These are phyloP conservation scores for Octopus bimaculoides DNA, from an alignment of 1,140 invertebrate genomes.

Conservation along the genomic window DNA sequence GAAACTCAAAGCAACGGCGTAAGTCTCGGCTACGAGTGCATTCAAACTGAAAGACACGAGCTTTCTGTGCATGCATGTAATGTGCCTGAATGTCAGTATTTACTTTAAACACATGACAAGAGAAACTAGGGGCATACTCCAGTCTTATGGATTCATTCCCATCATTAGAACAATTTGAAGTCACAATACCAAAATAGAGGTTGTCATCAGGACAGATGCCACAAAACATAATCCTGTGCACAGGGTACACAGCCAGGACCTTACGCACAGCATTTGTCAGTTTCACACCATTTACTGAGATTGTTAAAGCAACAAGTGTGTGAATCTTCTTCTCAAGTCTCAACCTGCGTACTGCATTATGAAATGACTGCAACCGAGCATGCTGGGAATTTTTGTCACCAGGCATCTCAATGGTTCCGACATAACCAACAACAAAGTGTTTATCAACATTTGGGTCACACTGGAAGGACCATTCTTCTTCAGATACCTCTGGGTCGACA, in stretches of 20 bases:
- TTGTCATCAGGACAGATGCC: slow-evolving; percentile 84
- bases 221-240: slow-evolving; percentile 82
- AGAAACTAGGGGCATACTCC: slow-evolving; percentile 68
- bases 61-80: slow-evolving; percentile 72
- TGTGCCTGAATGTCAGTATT: slow-evolving; percentile 76
- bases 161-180: slow-evolving; percentile 52
- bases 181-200: slow-evolving; percentile 88
- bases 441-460: slow-evolving; percentile 59
- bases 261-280: slow-evolving; percentile 68
- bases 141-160: slow-evolving; percentile 33
- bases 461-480: not conserved
- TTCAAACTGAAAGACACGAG: slow-evolving; percentile 74
- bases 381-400: slow-evolving; percentile 73
- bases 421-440: slow-evolving; percentile 84
- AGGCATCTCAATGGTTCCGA: slow-evolving; percentile 94
- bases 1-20: slow-evolving; percentile 82
- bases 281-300: slow-evolving; percentile 75
- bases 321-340: slow-evolving; percentile 85
- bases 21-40: slow-evolving; percentile 67
- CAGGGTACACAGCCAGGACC: slow-evolving; percentile 76
- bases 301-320: slow-evolving; percentile 80
- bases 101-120: slow-evolving; percentile 93
- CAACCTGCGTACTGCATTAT: slow-evolving; percentile 82
- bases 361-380: slow-evolving; percentile 64
- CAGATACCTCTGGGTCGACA: not conserved